Base-by-base conservation (phyloP, 1,140 invertebrate genomes). In the Anastatus disparis region DNA sequence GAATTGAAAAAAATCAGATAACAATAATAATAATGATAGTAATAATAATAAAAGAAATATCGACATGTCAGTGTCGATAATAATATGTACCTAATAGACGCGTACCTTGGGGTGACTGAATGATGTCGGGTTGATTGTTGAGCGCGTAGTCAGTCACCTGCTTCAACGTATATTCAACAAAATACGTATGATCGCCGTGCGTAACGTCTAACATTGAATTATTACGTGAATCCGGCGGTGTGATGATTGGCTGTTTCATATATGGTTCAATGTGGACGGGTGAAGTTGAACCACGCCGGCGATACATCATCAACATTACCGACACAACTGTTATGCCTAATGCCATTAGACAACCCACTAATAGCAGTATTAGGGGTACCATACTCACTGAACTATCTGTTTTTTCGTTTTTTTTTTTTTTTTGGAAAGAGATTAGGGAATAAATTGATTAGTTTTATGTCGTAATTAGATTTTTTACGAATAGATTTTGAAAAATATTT, bases 311-410 rank as follows among this genome's bases (percentile, higher is more conserved):
- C 15, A 92, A 85, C 67, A 90, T 88, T 50, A 91, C 87, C 27
- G 90, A 87, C 1, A 92, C 79, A 10, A 89, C 87, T 6, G 88
- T 90, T 48, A 90, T 86, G 58, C 88, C 88, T n/a, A 92, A 80
- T 2, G 87, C 89, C 65, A 91, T 83, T 3, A 91, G 75, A 17
- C 88, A 88, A 10, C 89, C 90, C 27, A 89, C 88, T 15, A 90
- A 77, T 29, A 90, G 80, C 26, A 90, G 84, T 42, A 90, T 87
- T 31, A 92, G 76, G 9, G 90, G 90, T 44, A 91, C 77, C 70
- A 91, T 86, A 53, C 87, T 90, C 6, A 91, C 85, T 31, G 87
- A 87, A 48, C 84, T 87, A 82, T 92, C 90, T 91, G 80, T 63
- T 81, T 9, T 48, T 22, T 48, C 10, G 10, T 48, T 48, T 6